Percentiles rank a stretch among this genome's conserved stretches.
phyloP scores from a whole-genome alignment of 2,888 invertebrate genomes.

The Disparrhopalites patrizii region DNA sequence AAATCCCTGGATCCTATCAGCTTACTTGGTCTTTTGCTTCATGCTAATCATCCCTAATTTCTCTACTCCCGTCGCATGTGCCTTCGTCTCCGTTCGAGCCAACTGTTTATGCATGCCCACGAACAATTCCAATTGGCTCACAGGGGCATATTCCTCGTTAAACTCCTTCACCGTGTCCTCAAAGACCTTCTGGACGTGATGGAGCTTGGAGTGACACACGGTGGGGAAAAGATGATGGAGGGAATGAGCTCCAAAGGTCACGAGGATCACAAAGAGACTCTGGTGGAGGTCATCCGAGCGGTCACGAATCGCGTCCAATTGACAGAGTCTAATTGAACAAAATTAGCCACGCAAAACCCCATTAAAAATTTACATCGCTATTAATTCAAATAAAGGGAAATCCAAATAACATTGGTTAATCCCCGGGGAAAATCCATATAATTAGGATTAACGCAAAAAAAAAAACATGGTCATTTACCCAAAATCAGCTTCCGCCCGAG shows the following conservation, averaged over 20 bases:
- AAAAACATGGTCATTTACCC: conserved; percentile 32
- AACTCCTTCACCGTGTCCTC: conserved; percentile 64
- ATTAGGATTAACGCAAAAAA: not conserved
- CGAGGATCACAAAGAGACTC: conserved; percentile 32
- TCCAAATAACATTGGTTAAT: too few species aligned
- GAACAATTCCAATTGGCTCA: conserved; percentile 60
- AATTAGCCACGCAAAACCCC: too few species aligned
- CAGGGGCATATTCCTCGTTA: conserved; percentile 54
- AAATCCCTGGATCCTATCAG: too few species aligned
- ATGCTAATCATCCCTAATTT: too few species aligned
- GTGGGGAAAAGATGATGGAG: conserved; percentile 79
- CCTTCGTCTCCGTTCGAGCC: conserved; percentile 52
- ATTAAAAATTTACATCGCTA: too few species aligned
- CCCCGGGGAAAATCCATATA: not conserved
- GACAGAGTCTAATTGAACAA: conserved; percentile 55
- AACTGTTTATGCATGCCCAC: conserved; percentile 66
- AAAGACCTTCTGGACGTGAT: conserved; percentile 62
- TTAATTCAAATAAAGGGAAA: too few species aligned
- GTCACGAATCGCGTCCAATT: conserved; percentile 70
- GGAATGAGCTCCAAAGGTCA: conserved; percentile 69
- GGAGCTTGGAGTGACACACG: conserved; percentile 69
- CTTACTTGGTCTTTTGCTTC: too few species aligned
- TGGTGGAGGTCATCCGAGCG: conserved; percentile 59
- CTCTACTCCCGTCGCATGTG: conserved; percentile 50
- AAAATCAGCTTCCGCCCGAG: conserved; percentile 49